These are phyloP conservation scores for Lasioglossum villosulum DNA, from an alignment of 2,888 invertebrate species.

Conservation along the genomic window DNA sequence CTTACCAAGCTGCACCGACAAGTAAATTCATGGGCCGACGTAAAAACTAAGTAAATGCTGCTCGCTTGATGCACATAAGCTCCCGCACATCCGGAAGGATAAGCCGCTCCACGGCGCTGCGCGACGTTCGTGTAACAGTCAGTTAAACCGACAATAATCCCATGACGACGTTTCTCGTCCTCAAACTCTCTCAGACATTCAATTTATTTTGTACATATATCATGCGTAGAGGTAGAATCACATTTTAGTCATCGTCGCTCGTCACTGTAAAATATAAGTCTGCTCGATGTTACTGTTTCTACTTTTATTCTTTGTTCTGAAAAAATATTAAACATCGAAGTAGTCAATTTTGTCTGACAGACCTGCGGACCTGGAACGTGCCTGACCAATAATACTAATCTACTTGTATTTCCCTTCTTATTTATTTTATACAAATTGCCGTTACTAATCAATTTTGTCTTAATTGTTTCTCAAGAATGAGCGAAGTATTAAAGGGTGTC, in stretches of 20 bases:
- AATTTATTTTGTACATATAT: neutral
- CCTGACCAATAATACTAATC: neutral
- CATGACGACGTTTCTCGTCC: neutral
- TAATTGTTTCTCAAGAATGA: neutral
- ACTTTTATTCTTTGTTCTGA: neutral
- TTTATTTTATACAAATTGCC: neutral
- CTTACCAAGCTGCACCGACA: neutral
- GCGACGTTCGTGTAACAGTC: neutral
- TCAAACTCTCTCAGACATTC: no score
- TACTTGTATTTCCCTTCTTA: neutral
- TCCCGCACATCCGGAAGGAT: neutral
- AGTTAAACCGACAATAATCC: neutral
- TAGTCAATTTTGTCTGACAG: neutral
- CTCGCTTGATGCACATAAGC: neutral
- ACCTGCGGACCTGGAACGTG: neutral
- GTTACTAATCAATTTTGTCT: neutral
- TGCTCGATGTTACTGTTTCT: neutral
- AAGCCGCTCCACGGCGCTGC: neutral
- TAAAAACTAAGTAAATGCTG: slow-evolving; percentile 36
- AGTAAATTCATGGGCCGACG: neutral
- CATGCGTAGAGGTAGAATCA: neutral
- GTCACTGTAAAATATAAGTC: neutral
- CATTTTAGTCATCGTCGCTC: neutral
- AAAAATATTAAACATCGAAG: neutral
- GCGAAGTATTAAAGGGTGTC: no score